Conservation (phyloP, 1,140 invertebrate genomes). For the Eumaeus atala region DNA sequence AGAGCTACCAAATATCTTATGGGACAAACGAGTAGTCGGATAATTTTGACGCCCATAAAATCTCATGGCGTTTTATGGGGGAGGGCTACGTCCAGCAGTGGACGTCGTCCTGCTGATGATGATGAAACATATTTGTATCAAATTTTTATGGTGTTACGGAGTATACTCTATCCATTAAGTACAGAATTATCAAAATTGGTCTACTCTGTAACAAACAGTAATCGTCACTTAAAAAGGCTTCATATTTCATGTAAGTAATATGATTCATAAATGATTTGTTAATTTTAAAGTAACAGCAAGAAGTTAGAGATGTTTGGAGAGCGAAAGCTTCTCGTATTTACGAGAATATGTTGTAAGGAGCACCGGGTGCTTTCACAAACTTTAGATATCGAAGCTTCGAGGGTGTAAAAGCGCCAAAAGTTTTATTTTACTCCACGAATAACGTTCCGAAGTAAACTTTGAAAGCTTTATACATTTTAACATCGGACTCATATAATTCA, state of each 20-base stretch:
- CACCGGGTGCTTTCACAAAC: constrained; percentile 3
- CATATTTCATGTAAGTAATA: no score
- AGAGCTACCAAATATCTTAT: not conserved
- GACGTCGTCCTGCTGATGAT: no score
- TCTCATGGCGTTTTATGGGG: no score
- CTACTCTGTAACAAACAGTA: not conserved
- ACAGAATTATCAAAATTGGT: no score
- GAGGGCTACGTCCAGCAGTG: no score
- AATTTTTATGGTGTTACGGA: not conserved
- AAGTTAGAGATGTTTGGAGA: not conserved
- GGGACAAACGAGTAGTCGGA: no score
- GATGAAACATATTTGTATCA: no score
- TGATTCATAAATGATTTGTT: not conserved
- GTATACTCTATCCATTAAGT: not conserved
- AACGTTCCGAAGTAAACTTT: not conserved
- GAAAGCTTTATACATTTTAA: not conserved
- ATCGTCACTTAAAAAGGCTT: not conserved
- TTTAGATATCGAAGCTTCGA: constrained; percentile 2
- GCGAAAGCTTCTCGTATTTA: constrained; percentile 2
- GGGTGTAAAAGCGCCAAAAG: constrained; percentile 1
- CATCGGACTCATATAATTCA: not conserved
- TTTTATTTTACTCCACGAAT: constrained; percentile 6
- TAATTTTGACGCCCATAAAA: no score
- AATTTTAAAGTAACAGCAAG: constrained; percentile 1
- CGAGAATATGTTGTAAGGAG: constrained; percentile 4